Base-by-base conservation (phyloP, 2,888 invertebrate species). In the Pyrochroa serraticornis region DNA sequence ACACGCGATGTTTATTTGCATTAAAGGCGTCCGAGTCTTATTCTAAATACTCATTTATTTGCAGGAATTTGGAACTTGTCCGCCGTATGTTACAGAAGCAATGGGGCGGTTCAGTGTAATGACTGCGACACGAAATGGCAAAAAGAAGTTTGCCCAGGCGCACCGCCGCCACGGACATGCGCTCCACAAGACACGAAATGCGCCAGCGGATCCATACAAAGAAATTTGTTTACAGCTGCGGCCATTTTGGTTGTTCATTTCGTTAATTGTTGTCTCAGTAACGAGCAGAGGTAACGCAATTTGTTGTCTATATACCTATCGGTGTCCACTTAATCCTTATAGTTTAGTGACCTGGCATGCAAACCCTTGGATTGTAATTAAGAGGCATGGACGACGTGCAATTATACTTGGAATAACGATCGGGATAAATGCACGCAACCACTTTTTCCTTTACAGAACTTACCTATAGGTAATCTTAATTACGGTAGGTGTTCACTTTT, bases 31-130 rank as follows among this genome's bases (percentile, higher is more conserved):
- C 58, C 58, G 48, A 55, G 58, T 62, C 59, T 67, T 65, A 63
- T 62, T 64, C 68, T 66, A 64, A 67, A 68, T 68, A 66, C 69
- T 65, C 64, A 65, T 68, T 71, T 67, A 67, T 67, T 71, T 70
- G 66, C 69, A 70, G 68, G 71, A 70, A 66, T 70, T 70, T 61
- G 58, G 60, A 66, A 62, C 61, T 65, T 55, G 65, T 62, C 64
- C 63, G 50, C 42, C 36, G 55, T 60, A 50, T 60, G 55, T 56
- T 47, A 47, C 53, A 48, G 33, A 53, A 43, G 58, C 53, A 58
- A 62, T 68, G 69, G 71, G 71, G 71, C 71, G 70, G 68, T 69
- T 66, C 69, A 61, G 60, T 45, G 64, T 72, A 72, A 73, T 72
- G 73, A 72, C 69, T 72, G 71, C 72, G 71, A 68, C 71, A 72